phyloP scores from a whole-genome alignment of 2,113 vertebrate genomes.

The Calidris pygmaea region DNA sequence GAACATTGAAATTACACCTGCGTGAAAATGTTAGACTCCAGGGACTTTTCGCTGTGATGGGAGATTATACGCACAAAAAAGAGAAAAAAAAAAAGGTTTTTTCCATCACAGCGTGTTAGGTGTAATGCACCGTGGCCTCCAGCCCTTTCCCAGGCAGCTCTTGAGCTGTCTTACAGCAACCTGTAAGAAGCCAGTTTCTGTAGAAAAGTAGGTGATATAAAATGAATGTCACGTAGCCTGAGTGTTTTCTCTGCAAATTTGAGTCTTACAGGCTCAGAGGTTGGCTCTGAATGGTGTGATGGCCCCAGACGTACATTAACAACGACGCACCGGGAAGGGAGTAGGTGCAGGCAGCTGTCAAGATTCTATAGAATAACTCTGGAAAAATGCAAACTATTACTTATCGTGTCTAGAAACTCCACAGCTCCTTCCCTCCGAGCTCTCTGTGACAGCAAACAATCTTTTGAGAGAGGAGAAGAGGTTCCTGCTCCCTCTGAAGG shows the following conservation, averaged over 20 bases:
- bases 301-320: background rate
- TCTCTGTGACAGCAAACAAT: background rate
- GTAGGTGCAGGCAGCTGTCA: background rate
- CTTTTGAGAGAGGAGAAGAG: background rate
- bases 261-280: background rate
- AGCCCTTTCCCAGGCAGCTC: background rate
- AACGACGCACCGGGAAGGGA: background rate
- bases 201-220: background rate
- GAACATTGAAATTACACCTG: background rate
- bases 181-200: background rate
- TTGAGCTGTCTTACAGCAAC: background rate
- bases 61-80: background rate
- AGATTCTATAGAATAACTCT: background rate
- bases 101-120: background rate
- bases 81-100: background rate
- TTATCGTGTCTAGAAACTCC: background rate
- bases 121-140: background rate
- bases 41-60: background rate
- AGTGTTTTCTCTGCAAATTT: background rate
- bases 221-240: background rate
- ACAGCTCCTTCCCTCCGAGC: background rate
- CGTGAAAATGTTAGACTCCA: background rate
- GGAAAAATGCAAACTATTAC: background rate
- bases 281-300: background rate
- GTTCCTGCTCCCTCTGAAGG: background rate